Conservation (phyloP, 2,888 invertebrate genomes). For the Cerastis leucographa region DNA sequence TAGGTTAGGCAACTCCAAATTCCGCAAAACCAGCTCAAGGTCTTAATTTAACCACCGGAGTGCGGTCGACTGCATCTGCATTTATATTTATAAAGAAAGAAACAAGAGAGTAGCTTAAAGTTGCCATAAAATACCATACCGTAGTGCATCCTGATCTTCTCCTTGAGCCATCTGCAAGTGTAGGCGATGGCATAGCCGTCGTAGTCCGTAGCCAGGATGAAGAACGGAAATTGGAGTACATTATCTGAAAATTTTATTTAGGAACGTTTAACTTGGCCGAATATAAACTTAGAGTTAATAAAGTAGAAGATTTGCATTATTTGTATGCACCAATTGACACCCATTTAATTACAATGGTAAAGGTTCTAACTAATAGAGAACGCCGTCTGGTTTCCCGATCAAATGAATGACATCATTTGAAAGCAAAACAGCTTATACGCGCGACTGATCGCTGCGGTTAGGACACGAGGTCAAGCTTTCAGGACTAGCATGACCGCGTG, state of each 20-base stretch:
- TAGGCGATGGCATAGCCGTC: constrained; percentile 85
- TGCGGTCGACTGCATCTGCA: neutral
- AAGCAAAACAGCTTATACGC: neutral
- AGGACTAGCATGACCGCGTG: neutral
- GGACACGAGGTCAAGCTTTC: neutral
- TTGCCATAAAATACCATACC: constrained; percentile 70
- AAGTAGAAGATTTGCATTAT: neutral
- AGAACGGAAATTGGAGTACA: constrained; percentile 85
- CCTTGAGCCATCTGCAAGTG: constrained; percentile 85
- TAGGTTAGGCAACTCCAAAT: neutral
- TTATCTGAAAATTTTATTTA: constrained; percentile 72
- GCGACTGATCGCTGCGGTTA: neutral
- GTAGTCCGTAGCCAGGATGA: constrained; percentile 84
- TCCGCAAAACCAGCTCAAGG: neutral
- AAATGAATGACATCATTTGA: neutral
- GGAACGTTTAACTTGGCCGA: neutral
- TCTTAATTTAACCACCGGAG: neutral
- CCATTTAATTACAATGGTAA: neutral
- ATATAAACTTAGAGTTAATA: neutral
- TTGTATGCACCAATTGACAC: neutral
- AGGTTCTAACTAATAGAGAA: neutral
- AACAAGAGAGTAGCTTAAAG: neutral
- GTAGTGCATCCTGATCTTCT: constrained; percentile 83
- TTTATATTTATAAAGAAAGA: neutral
- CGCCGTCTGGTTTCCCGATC: neutral